A percentile compares a stretch with the other conserved stretches of the same genome.
phyloP scores from a whole-genome alignment of 2,113 vertebrate species.

The Mus pahari region DNA sequence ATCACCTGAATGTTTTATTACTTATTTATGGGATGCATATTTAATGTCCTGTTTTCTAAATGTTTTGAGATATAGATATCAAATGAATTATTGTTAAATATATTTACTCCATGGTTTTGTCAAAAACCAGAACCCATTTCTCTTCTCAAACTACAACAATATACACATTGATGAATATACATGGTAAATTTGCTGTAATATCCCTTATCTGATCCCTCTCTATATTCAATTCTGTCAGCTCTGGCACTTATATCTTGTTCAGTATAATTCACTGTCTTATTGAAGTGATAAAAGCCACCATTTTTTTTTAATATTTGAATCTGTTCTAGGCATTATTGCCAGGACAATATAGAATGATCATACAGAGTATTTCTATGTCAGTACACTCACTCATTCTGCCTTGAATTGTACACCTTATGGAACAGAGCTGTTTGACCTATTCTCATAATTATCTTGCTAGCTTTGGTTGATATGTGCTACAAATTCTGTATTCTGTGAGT shows the following conservation, averaged over 20 bases:
- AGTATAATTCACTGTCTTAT: not conserved
- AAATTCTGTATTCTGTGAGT: not conserved
- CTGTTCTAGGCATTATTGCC: not conserved
- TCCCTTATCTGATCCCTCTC: not conserved
- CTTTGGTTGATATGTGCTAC: not conserved
- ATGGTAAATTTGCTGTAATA: not conserved
- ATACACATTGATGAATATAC: not conserved
- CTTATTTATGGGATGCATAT: not conserved
- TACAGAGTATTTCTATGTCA: not conserved
- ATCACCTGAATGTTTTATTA: not conserved
- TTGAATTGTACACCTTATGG: not conserved
- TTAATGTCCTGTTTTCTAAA: not conserved
- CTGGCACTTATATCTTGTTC: not conserved
- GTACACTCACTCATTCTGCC: not conserved
- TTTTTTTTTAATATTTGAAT: conserved; percentile 7
- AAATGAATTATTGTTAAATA: not conserved
- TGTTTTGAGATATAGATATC: not conserved
- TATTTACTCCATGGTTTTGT: not conserved
- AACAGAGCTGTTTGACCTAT: not conserved
- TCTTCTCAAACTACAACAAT: not conserved
- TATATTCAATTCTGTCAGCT: not conserved
- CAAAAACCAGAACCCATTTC: not conserved
- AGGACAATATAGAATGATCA: not conserved
- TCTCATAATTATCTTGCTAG: not conserved
- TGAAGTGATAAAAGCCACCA: not conserved